A percentile compares a stretch with the other conserved stretches of the same genome.
Evolutionary conservation across 2,113 vertebrate species (phyloP).

Genomic region (Dasypus novemcinctus): DNA sequence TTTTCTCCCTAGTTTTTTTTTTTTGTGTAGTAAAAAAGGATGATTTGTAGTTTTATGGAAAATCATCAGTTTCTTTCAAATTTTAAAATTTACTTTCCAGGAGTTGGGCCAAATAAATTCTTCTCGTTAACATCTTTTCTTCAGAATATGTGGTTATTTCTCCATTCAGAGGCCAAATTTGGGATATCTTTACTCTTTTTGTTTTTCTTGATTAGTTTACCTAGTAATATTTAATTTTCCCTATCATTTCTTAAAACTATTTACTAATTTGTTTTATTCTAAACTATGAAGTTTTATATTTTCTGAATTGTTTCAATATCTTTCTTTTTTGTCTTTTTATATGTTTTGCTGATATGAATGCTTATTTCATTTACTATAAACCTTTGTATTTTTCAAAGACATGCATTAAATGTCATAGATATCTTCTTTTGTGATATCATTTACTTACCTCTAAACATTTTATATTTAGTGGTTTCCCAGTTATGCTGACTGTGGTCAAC

Average conservation of each 20-base stretch:
- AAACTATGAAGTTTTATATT: background rate
- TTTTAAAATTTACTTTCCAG: background rate
- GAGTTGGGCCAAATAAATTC: background rate
- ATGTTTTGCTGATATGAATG: background rate
- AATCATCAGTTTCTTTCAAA: background rate
- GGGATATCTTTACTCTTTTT: background rate
- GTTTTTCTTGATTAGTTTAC: background rate
- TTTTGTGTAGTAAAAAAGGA: background rate
- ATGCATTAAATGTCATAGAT: background rate
- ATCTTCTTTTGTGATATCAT: background rate
- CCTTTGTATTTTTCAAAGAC: background rate
- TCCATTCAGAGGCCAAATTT: background rate
- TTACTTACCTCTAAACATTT: background rate
- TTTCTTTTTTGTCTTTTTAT: background rate
- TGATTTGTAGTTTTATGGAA: background rate
- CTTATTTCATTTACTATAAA: background rate
- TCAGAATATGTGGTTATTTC: background rate
- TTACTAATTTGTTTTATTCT: background rate
- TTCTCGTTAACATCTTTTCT: background rate
- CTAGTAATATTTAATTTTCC: background rate
- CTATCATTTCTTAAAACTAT: background rate
- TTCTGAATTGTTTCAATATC: background rate
- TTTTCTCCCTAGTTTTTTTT: background rate
- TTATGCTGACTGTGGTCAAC: background rate
- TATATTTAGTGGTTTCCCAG: background rate